phyloP scores from a whole-genome alignment of 1,140 invertebrate species.

The Drosophila subobscura region DNA sequence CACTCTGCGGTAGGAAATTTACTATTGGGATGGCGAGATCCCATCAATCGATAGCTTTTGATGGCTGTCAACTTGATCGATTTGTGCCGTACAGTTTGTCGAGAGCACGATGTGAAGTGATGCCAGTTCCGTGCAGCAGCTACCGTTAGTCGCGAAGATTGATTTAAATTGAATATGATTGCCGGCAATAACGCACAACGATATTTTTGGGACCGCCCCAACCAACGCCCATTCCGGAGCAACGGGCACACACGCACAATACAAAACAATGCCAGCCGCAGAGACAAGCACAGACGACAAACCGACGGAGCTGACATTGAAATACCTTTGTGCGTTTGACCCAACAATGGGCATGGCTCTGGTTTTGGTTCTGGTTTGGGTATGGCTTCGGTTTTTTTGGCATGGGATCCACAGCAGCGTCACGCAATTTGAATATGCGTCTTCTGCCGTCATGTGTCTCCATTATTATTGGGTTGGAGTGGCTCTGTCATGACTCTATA shows the following conservation, averaged over 20 bases:
- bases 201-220: slow-evolving; percentile 1
- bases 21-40: neutral
- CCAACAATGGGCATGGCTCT: slow-evolving; percentile 6
- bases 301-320: slow-evolving; percentile 37
- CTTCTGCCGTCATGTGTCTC: slow-evolving; percentile 54
- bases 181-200: slow-evolving; percentile 45
- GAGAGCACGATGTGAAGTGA: slow-evolving; percentile 5
- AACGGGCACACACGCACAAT: neutral
- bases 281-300: slow-evolving; percentile 3
- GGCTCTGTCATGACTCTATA: slow-evolving; percentile 1
- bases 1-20: neutral
- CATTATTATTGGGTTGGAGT: neutral
- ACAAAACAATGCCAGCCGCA: slow-evolving; percentile 31
- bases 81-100: slow-evolving; percentile 4
- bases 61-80: slow-evolving; percentile 27
- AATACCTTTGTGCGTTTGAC: slow-evolving; percentile 53
- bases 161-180: slow-evolving; percentile 70
- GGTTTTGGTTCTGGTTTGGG: too few relatives aligned
- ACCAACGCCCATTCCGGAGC: neutral
- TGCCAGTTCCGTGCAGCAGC: slow-evolving; percentile 45
- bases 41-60: slow-evolving; percentile 9
- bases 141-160: slow-evolving; percentile 55
- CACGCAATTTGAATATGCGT: slow-evolving; percentile 71
- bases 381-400: neutral
- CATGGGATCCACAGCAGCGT: slow-evolving; percentile 9